Evolutionary conservation across 2,888 invertebrate genomes (phyloP).

Genomic region (Ornithoptera alexandrae): DNA sequence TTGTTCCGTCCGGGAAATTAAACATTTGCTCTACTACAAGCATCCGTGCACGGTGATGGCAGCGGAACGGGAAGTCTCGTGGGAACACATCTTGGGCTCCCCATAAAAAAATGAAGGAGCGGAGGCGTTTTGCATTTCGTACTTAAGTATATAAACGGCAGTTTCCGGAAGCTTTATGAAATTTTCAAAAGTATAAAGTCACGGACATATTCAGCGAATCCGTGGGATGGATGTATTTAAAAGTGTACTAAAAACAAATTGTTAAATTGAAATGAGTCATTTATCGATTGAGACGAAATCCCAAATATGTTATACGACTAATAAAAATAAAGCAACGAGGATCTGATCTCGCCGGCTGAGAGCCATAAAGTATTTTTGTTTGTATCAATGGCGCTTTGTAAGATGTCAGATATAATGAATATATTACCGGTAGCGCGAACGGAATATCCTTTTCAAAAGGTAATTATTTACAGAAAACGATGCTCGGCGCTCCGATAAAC

Average conservation of each 20-base stretch:
- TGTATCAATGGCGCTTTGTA: constrained; percentile 72
- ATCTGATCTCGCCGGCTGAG: constrained; percentile 53
- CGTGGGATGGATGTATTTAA: constrained; percentile 48
- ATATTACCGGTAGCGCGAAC: constrained; percentile 75
- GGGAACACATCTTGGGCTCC: constrained; percentile 53
- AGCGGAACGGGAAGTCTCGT: constrained; percentile 47
- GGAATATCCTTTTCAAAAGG: constrained; percentile 72
- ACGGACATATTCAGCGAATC: constrained; percentile 10
- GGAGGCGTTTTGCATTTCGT: constrained; percentile 55
- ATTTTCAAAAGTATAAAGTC: constrained; percentile 1
- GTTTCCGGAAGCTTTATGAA: not conserved
- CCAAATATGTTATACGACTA: constrained; percentile 54
- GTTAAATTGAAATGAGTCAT: constrained; percentile 51
- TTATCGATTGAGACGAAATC: constrained; percentile 50
- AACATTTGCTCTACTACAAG: constrained; percentile 69
- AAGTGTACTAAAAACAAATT: constrained; percentile 55
- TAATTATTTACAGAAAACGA: constrained; percentile 77
- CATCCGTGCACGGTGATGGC: constrained; percentile 51
- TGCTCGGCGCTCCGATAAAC: constrained; percentile 75
- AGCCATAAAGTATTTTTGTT: constrained; percentile 71
- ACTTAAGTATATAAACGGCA: constrained; percentile 15
- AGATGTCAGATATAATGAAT: constrained; percentile 76
- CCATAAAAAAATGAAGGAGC: constrained; percentile 54
- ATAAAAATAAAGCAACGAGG: constrained; percentile 42
- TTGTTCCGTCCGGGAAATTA: constrained; percentile 51